Conservation (phyloP, 2,113 vertebrate genomes). For the Acinonyx jubatus region DNA sequence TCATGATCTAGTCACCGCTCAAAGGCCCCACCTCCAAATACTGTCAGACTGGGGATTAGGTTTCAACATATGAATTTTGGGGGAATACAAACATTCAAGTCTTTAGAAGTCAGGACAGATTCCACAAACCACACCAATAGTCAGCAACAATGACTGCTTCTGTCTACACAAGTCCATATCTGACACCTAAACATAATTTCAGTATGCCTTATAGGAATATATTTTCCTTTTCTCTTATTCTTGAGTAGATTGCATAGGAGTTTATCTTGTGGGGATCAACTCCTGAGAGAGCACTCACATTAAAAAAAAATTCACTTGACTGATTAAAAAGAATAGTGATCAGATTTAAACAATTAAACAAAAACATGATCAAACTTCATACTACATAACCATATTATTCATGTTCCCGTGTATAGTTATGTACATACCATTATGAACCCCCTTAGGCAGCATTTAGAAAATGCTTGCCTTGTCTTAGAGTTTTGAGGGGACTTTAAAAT, state of each 20-base stretch:
- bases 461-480: background rate
- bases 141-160: background rate
- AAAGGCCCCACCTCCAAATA: background rate
- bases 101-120: background rate
- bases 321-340: background rate
- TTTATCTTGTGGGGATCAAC: background rate
- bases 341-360: background rate
- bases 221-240: background rate
- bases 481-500: background rate
- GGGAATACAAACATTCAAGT: background rate
- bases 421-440: background rate
- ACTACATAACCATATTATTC: background rate
- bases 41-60: background rate
- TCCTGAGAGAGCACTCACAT: background rate
- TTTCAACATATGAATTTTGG: background rate
- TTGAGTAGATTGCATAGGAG: background rate
- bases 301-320: background rate
- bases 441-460: background rate
- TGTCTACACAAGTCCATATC: background rate
- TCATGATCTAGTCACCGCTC: background rate
- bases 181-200: background rate
- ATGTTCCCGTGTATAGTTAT: fast-evolving
- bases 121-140: background rate
- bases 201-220: background rate
- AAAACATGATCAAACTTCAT: background rate